A percentile compares a stretch with the other conserved stretches of the same genome.
These are phyloP conservation scores for Poecilobothrus nobilitatus DNA, from an alignment of 2,888 invertebrate species.

Conservation along the genomic window DNA sequence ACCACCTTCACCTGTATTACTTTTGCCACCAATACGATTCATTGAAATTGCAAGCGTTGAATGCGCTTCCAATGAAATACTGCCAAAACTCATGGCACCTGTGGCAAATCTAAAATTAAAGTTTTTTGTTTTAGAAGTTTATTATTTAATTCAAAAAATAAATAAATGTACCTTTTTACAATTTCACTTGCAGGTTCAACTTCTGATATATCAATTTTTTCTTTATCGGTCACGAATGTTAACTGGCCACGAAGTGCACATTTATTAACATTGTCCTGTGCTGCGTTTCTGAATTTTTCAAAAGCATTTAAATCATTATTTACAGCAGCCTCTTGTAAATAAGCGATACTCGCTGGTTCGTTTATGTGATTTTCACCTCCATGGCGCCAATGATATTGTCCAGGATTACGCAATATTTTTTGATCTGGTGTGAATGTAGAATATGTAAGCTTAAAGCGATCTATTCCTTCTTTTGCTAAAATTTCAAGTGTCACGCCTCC, in stretches of 20 bases:
- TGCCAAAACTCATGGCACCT: slow-evolving; percentile 95
- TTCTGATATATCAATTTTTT: slow-evolving; percentile 73
- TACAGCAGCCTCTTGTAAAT: slow-evolving; percentile 74
- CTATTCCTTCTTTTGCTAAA: slow-evolving; percentile 75
- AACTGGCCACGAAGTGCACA: slow-evolving; percentile 92
- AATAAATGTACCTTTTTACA: slow-evolving; percentile 76
- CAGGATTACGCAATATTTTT: slow-evolving; percentile 69
- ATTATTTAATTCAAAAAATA: background rate
- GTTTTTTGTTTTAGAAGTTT: background rate
- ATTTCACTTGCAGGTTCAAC: slow-evolving; percentile 92
- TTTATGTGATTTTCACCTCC: slow-evolving; percentile 98
- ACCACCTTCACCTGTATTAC: slow-evolving; percentile 98
- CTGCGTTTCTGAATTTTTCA: slow-evolving; percentile 75
- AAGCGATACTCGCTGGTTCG: slow-evolving; percentile 73
- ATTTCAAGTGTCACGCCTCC: slow-evolving; percentile 88
- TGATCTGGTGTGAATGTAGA: slow-evolving; percentile 55
- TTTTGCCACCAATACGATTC: slow-evolving; percentile 95
- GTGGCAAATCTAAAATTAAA: slow-evolving; percentile 37
- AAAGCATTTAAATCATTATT: slow-evolving; percentile 76
- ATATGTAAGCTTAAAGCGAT: slow-evolving; percentile 68
- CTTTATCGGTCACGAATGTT: slow-evolving; percentile 68
- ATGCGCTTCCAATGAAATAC: slow-evolving; percentile 95
- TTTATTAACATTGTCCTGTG: slow-evolving; percentile 71
- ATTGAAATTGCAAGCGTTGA: slow-evolving; percentile 90
- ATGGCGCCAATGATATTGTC: slow-evolving; percentile 92